Evolutionary conservation across 2,888 invertebrate genomes (phyloP), one percentile per base, ranked within the genome.

Genomic region (Nomada fucata): DNA sequence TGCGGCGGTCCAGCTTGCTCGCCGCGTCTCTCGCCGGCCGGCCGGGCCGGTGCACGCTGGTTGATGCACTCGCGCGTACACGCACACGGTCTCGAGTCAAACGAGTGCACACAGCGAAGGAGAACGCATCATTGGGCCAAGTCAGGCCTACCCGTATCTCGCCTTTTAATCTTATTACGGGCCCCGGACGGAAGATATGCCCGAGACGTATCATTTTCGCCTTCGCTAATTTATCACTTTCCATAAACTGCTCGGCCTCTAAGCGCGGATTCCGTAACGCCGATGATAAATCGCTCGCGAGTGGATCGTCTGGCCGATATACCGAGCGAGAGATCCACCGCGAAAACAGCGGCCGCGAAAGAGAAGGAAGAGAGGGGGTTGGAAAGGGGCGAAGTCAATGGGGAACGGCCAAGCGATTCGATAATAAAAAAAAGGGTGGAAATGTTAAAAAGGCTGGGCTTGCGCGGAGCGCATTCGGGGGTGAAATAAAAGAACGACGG

Each of bases 101-200:
- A 61, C 68, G 68, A 29, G 68, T 50, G 68, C 77, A 70, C 65
- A 74, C 70, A 71, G 44, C 11, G 18, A 47, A 59, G 13, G 23
- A 18, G 64, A 29, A 77, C 76, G 77, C 84, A 74, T 77, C 84
- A 81, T 81, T 73, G 86, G 84, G 75, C 78, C 68, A 23, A 71
- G 74, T 67, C 86, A 81, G 80, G 79, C 85, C 87, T 88, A 87
- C 84, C 82, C 84, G 86, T 86, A 91, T 90, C 89, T 90, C 86
- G 85, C 79, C 84, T 89, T 89, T 90, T 91, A 91, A 91, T 91
- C 91, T 90, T 90, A 90, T 91, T 90, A 91, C 89, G 70, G 86
- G 76, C 87, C 82, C 74, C 83, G 84, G 83, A 88, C 85, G 79
- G 84, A 82, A 89, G 89, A 88, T 88, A 87, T 78, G 89, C 86